Evolutionary conservation across 2,888 invertebrate genomes (phyloP).

Genomic region (Linnaemya vulpina): DNA sequence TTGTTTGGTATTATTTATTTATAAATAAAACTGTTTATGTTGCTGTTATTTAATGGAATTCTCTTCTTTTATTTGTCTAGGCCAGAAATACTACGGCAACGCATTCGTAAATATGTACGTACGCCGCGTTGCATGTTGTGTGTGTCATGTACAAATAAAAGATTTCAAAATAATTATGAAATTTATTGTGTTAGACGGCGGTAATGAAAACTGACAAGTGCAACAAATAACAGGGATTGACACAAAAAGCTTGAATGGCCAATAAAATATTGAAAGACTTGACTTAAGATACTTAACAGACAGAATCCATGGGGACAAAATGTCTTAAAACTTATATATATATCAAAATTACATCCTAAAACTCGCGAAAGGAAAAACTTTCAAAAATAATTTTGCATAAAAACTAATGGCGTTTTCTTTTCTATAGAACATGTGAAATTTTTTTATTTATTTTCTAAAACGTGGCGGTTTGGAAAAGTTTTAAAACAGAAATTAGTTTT

Average conservation of each 20-base stretch:
- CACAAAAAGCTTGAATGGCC: background rate
- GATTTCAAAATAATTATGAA: background rate
- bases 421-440: too few species aligned
- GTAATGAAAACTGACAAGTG: constrained; percentile 6
- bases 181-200: constrained; percentile 10
- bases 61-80: constrained; percentile 34
- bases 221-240: background rate
- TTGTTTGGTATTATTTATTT: constrained; percentile 34
- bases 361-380: too few species aligned
- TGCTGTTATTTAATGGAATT: constrained; percentile 32
- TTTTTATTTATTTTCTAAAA: too few species aligned
- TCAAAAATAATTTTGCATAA: too few species aligned
- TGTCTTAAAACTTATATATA: background rate
- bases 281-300: background rate
- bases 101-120: background rate
- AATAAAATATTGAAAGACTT: background rate
- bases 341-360: too few species aligned
- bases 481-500: too few species aligned
- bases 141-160: background rate
- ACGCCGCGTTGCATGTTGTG: background rate
- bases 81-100: constrained; percentile 11
- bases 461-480: too few species aligned
- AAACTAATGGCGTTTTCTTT: too few species aligned
- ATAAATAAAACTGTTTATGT: constrained; percentile 32
- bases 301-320: background rate